phyloP scores from a whole-genome alignment of 2,113 vertebrate genomes.

The Halcyon senegalensis region DNA sequence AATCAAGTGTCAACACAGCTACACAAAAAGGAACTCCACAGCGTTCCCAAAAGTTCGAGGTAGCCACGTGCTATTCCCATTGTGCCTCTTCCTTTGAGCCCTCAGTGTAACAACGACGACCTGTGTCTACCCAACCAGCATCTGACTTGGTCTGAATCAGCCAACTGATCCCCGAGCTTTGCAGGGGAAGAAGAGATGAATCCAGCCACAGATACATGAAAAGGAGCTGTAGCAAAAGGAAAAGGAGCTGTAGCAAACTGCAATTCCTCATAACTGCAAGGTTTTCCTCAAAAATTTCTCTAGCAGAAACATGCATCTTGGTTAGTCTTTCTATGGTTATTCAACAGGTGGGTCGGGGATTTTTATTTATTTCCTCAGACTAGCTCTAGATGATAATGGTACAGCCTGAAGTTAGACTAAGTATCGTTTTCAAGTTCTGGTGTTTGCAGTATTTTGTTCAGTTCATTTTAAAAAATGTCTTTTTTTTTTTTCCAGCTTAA shows the following conservation, averaged over 20 bases:
- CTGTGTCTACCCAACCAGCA: neutral
- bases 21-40: neutral
- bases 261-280: rapidly evolving
- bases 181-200: neutral
- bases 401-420: neutral
- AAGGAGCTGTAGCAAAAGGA: neutral
- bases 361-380: neutral
- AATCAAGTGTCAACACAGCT: neutral
- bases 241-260: neutral
- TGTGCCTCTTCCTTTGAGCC: neutral
- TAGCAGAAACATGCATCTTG: neutral
- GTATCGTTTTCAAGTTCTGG: neutral
- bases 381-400: neutral
- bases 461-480: neutral
- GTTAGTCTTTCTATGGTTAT: neutral
- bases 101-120: rapidly evolving
- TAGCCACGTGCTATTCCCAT: neutral
- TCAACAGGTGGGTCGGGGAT: neutral
- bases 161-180: neutral
- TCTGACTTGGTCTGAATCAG: neutral
- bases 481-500: neutral
- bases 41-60: neutral
- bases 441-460: neutral
- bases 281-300: neutral
- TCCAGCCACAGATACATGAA: neutral